Base-by-base conservation (phyloP, 2,113 vertebrate species). In the Phasianus colchicus region DNA sequence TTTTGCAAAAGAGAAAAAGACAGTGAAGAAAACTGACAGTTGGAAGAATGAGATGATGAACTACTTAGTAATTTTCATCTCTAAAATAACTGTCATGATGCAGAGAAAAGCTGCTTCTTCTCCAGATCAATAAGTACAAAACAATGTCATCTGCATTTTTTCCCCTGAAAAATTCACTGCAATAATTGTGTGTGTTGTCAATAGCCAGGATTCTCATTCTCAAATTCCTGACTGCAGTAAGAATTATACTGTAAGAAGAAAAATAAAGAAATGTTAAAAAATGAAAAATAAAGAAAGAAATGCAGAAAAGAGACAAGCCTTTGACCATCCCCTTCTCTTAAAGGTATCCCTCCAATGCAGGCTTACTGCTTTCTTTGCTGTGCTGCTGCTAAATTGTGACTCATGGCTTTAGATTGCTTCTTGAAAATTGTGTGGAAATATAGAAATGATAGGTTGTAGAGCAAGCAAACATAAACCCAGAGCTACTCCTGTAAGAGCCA, bases 21-120 rank as follows among this genome's bases (percentile, higher is more conserved):
- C 36, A 72, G 36, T 67, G 84, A 92, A 88, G 50, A 88, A 85
- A 93, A 77, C 34, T 91, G 92, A 83, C 67, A 92, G 58, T 32
- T 1, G 1, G 43, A 94, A 93, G 95, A 95, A 93, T 74, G 13
- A 90, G 57, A 57, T 58, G 4, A 89, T 63, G 4, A 89, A 66
- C 54, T 76, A 36, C 52, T 91, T 67, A 64, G n/a, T 55, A 90
- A 94, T 93, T 92, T 94, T 96, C 52, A 43, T 74, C 72, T 91
- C 1, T 0, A 82, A 93, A 89, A 70, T 91, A 93, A 91, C 88
- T 93, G 75, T 64, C 75, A 77, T 3, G 11, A 83, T 89, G 52
- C 55, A 80, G 64, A 88, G 78, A 82, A 93, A 93, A 91, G 82
- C 19, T 65, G 82, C 19, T 65, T 89, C 84, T 91, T 91, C 87